Percentiles rank a stretch among this genome's conserved stretches.
phyloP scores from a whole-genome alignment of 2,888 invertebrate species.

The Cyclophora punctaria region DNA sequence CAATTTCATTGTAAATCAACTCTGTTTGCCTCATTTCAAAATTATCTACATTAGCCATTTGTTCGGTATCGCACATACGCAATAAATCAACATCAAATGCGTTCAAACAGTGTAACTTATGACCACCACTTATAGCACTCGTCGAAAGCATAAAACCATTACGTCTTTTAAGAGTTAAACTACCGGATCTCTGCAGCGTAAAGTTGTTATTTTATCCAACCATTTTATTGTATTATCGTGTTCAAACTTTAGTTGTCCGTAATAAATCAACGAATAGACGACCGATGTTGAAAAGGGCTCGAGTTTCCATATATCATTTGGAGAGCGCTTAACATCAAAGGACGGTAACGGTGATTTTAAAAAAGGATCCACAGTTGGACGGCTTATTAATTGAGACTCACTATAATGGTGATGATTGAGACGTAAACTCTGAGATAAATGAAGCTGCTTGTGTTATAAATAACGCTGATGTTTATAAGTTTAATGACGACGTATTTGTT shows the following conservation, averaged over 20 bases:
- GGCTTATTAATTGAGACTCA: slow-evolving; percentile 44
- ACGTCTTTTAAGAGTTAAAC: slow-evolving; percentile 27
- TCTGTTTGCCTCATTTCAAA: slow-evolving; percentile 7
- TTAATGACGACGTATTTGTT: too few relatives aligned
- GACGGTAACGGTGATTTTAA: slow-evolving; percentile 29
- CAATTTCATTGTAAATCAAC: slow-evolving; percentile 22
- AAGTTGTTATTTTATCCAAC: slow-evolving; percentile 31
- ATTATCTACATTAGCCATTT: slow-evolving; percentile 12
- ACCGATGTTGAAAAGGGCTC: slow-evolving; percentile 24
- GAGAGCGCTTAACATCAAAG: slow-evolving; percentile 41
- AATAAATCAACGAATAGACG: slow-evolving; percentile 27
- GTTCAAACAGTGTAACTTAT: slow-evolving; percentile 17
- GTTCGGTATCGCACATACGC: slow-evolving; percentile 10
- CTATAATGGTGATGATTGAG: slow-evolving; percentile 43
- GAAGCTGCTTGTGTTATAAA: neutral
- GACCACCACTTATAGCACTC: slow-evolving; percentile 17
- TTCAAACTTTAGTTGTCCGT: slow-evolving; percentile 29
- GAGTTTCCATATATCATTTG: slow-evolving; percentile 38
- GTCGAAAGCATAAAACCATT: slow-evolving; percentile 30
- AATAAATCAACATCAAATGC: slow-evolving; percentile 15
- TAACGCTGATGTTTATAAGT: neutral
- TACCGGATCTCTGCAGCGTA: slow-evolving; percentile 35
- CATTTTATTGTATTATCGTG: slow-evolving; percentile 29
- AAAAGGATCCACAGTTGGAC: slow-evolving; percentile 24
- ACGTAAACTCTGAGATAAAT: slow-evolving; percentile 27